Percentiles rank a stretch among this genome's conserved stretches.
phyloP scores from a whole-genome alignment of 2,888 invertebrate species.

The Cerceris rybyensis region DNA sequence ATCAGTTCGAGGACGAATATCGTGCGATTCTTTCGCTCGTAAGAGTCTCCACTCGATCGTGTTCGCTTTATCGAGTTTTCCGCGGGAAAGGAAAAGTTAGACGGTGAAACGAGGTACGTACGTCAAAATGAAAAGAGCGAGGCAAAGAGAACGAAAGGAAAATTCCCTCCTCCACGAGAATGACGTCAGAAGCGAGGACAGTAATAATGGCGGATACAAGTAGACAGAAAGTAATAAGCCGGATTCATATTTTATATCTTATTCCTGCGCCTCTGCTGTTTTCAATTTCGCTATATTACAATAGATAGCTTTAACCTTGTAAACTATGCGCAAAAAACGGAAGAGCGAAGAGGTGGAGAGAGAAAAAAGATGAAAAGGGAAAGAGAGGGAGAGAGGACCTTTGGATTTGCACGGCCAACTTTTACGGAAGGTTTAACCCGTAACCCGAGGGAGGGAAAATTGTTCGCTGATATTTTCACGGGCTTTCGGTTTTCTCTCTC shows the following conservation, averaged over 20 bases:
- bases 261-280: slow-evolving; percentile 37
- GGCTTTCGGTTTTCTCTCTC: not conserved
- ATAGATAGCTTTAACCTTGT: slow-evolving; percentile 33
- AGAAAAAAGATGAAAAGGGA: no score
- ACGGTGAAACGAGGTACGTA: not conserved
- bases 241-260: slow-evolving; percentile 55
- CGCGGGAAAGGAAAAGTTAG: no score
- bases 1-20: no score
- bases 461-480: not conserved
- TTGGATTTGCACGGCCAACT: no score
- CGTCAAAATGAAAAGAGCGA: slow-evolving; percentile 19
- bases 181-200: slow-evolving; percentile 40
- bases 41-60: no score
- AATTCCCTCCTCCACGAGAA: slow-evolving; percentile 15
- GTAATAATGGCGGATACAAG: slow-evolving; percentile 44
- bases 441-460: no score
- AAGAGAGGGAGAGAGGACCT: no score
- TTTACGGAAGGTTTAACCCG: no score
- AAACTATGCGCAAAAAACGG: slow-evolving; percentile 21
- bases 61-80: no score
- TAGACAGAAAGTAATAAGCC: slow-evolving; percentile 54
- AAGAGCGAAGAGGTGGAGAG: no score
- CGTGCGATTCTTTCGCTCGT: no score
- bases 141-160: not conserved
- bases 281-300: slow-evolving; percentile 46